These are phyloP conservation scores for Neogobius melanostomus DNA, from an alignment of 2,113 vertebrate species.

Conservation along the genomic window DNA sequence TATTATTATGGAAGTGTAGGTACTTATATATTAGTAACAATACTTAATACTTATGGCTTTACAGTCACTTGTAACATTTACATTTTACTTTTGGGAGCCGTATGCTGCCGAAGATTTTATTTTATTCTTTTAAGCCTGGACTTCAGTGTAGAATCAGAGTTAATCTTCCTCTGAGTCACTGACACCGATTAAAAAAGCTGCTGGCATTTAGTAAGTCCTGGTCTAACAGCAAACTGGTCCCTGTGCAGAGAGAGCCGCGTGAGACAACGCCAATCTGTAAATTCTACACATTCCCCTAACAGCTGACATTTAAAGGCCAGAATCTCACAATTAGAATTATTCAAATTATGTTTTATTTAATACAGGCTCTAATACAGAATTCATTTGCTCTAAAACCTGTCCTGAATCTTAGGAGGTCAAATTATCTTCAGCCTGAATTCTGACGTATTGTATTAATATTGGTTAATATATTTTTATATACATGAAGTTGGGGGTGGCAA, in stretches of 20 bases:
- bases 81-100: too few species aligned
- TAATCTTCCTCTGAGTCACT: background rate
- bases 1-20: too few species aligned
- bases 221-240: background rate
- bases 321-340: background rate
- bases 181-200: background rate
- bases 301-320: slow-evolving; percentile 10
- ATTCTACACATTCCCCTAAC: slow-evolving; percentile 2
- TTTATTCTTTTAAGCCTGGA: background rate
- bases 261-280: slow-evolving; percentile 2
- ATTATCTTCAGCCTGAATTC: too few species aligned
- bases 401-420: too few species aligned
- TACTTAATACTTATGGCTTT: too few species aligned
- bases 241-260: background rate
- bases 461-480: too few species aligned
- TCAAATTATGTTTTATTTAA: background rate
- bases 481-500: too few species aligned
- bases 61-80: too few species aligned
- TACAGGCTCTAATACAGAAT: background rate
- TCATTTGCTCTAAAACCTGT: background rate
- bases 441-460: too few species aligned
- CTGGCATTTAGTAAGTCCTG: background rate
- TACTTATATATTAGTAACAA: too few species aligned
- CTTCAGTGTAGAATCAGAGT: background rate
- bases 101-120: too few species aligned